phyloP scores from a whole-genome alignment of 2,888 invertebrate species.

The Melieria omissa region DNA sequence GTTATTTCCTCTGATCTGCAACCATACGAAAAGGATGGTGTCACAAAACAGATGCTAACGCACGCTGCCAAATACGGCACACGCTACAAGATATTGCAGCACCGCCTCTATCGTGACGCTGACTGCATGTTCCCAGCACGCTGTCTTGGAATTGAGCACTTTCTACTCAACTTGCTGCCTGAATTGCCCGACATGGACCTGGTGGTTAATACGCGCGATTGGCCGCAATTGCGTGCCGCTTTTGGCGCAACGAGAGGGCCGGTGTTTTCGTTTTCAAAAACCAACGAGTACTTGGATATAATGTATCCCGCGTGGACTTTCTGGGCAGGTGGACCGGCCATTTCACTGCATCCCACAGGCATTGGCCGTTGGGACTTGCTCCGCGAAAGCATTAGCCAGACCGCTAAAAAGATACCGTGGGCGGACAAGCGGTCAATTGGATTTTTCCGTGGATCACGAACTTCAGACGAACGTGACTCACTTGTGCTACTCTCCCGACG shows the following conservation, averaged over 20 bases:
- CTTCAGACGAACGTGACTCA: conserved; percentile 89
- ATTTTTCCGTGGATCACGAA: conserved; percentile 95
- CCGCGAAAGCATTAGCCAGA: conserved; percentile 76
- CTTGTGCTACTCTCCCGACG: conserved; percentile 83
- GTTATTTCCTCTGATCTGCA: conserved; percentile 77
- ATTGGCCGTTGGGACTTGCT: conserved; percentile 94
- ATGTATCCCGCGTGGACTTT: conserved; percentile 98
- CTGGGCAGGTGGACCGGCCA: conserved; percentile 98
- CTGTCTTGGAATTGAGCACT: conserved; percentile 92
- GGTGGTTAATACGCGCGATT: conserved; percentile 89
- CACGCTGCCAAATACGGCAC: conserved; percentile 73
- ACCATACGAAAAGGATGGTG: conserved; percentile 76
- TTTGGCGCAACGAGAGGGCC: conserved; percentile 67
- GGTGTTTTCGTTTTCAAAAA: conserved; percentile 95
- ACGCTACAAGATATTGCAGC: conserved; percentile 85
- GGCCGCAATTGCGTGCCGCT: conserved; percentile 79
- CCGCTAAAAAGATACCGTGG: conserved; percentile 79
- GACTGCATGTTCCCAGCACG: conserved; percentile 93
- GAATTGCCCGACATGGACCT: conserved; percentile 86
- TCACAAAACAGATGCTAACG: conserved; percentile 75
- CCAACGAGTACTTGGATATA: conserved; percentile 85
- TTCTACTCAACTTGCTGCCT: conserved; percentile 76
- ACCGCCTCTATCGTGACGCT: conserved; percentile 82
- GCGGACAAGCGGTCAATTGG: conserved; percentile 75
- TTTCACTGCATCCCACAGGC: conserved; percentile 90